phyloP scores from a whole-genome alignment of 1,140 invertebrate genomes.

The Amyelois transitella region DNA sequence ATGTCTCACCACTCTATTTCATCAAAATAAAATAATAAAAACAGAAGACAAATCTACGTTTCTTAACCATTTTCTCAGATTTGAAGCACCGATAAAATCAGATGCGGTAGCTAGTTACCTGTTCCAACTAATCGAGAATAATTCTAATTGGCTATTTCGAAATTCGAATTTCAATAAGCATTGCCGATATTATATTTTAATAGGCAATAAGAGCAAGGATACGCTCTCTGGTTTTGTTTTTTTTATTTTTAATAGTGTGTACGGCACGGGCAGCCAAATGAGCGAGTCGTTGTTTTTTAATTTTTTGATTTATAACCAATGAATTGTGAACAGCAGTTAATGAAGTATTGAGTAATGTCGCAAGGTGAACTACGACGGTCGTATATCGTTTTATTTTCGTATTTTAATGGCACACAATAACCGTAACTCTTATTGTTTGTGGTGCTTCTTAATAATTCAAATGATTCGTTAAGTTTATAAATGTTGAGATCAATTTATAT shows the following conservation, averaged over 20 bases:
- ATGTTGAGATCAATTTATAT: neutral
- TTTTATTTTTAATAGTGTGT: constrained; percentile 27
- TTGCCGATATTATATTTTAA: constrained; percentile 49
- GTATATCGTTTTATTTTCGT: constrained; percentile 16
- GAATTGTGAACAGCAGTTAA: constrained; percentile 41
- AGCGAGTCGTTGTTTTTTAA: constrained; percentile 39
- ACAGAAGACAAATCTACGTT: too few relatives aligned
- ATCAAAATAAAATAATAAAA: too few relatives aligned
- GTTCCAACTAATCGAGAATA: neutral
- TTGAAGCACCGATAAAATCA: neutral
- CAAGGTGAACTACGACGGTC: constrained; percentile 9
- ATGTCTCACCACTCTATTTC: too few relatives aligned
- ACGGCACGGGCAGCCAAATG: constrained; percentile 39
- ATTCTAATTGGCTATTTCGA: constrained; percentile 41
- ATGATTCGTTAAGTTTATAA: neutral
- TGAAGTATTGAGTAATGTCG: constrained; percentile 37
- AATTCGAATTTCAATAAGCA: constrained; percentile 49
- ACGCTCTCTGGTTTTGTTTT: constrained; percentile 12
- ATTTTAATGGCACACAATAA: constrained; percentile 14
- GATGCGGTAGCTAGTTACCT: too few relatives aligned
- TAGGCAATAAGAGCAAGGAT: constrained; percentile 42
- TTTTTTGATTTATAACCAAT: constrained; percentile 50
- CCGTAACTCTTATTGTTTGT: constrained; percentile 20
- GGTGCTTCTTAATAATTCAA: constrained; percentile 6
- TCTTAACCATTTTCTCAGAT: too few relatives aligned